A percentile compares a stretch with the other conserved stretches of the same genome.
Evolutionary conservation across 1,140 invertebrate species (phyloP).

Genomic region (Pseudobourletiella spinata): DNA sequence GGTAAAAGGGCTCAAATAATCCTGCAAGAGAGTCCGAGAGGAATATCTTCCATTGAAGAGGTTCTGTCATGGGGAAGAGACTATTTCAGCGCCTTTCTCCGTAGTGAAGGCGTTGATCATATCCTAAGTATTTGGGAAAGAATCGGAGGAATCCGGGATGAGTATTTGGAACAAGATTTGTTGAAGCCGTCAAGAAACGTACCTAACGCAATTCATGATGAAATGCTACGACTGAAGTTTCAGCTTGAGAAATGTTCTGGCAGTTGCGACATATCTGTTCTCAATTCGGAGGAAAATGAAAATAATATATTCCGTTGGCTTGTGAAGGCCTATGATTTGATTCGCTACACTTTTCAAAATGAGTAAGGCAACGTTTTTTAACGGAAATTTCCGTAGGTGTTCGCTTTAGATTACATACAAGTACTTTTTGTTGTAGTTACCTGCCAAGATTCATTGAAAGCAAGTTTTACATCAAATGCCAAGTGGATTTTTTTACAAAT

Average conservation of each 20-base stretch:
- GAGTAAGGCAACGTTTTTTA: constrained; percentile 15
- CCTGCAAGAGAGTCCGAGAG: constrained; percentile 9
- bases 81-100: constrained; percentile 20
- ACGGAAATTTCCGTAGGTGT: too few species aligned
- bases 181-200: not conserved
- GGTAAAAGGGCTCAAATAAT: constrained; percentile 12
- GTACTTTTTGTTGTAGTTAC: constrained; percentile 41
- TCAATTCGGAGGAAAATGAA: constrained; percentile 21
- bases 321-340: constrained; percentile 2
- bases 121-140: constrained; percentile 20
- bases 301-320: constrained; percentile 20
- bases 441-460: constrained; percentile 61
- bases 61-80: constrained; percentile 20
- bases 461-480: constrained; percentile 78
- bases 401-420: too few species aligned
- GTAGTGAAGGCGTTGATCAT: constrained; percentile 24
- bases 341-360: constrained; percentile 15
- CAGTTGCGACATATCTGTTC: constrained; percentile 3
- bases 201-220: constrained; percentile 1
- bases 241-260: constrained; percentile 18
- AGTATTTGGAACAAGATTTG: not conserved
- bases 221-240: constrained; percentile 19
- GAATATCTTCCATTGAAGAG: constrained; percentile 15
- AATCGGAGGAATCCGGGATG: not conserved
- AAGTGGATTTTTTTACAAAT: constrained; percentile 75